Evolutionary conservation across 2,797 vertebrate genomes (phyloP).

Genomic region (Brachymystax lenok): DNA sequence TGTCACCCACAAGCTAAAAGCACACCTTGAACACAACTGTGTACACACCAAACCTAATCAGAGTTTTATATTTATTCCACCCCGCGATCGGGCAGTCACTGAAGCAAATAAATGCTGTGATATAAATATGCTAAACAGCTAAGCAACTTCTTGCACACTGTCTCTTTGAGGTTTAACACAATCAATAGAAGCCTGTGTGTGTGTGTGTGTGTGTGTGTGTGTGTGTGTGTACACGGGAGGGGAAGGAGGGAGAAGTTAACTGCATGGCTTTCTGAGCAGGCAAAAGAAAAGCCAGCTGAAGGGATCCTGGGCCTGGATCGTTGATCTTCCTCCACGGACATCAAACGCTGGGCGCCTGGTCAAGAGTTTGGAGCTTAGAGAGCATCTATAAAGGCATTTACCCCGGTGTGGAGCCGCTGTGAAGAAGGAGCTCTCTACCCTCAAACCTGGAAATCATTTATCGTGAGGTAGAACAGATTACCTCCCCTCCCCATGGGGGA

Average conservation of each 20-base stretch:
- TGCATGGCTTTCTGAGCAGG: conserved; percentile 29
- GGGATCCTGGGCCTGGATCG: conserved; percentile 14
- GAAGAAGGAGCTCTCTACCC: conserved; percentile 18
- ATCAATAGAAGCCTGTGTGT: conserved; percentile 40
- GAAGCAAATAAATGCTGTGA: conserved; percentile 33
- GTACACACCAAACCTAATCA: conserved; percentile 22
- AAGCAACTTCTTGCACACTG: conserved; percentile 22
- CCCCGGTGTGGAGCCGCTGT: conserved; percentile 11
- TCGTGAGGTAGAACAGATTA: conserved; percentile 42
- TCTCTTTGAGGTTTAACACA: conserved; percentile 29
- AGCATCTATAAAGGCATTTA: conserved; percentile 32
- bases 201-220: background rate
- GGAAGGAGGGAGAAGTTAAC: conserved; percentile 7
- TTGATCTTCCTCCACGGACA: conserved; percentile 30
- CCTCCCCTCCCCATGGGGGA: conserved; percentile 32
- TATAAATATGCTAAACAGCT: conserved; percentile 47
- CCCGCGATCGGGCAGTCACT: conserved; percentile 13
- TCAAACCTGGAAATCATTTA: conserved; percentile 35
- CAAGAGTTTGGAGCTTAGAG: conserved; percentile 13
- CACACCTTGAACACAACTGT: conserved; percentile 4
- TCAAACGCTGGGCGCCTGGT: conserved; percentile 29
- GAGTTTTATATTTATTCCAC: conserved; percentile 31
- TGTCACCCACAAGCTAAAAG: background rate
- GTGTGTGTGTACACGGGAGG: background rate
- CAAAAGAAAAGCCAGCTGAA: conserved; percentile 38